Evolutionary conservation across 2,113 vertebrate species (phyloP), one percentile per base, ranked within the genome.

Genomic region (Pungitius pungitius): DNA sequence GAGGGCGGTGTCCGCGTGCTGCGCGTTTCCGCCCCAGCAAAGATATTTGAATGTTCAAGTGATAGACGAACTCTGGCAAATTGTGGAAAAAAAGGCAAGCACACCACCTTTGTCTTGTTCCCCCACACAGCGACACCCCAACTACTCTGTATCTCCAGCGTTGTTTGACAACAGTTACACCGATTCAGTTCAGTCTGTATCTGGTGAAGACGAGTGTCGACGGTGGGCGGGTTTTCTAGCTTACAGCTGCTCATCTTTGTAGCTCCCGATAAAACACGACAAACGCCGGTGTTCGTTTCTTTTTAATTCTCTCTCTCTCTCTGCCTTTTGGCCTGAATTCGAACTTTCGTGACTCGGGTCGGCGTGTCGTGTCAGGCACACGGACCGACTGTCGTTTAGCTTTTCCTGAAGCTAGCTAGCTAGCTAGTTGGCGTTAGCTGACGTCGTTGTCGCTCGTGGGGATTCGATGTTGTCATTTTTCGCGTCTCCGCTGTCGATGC

Each of bases 11-110:
- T 15, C 0, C 0, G 3, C 1, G 13, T 51, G 30, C 2, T 1
- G 65, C 37, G 37, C 37, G 4, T 81, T 88, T 82, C 6, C 47
- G 40, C 66, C 43, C 1, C 0, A n/a, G 22, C 78, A 81, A 89
- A 91, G 84, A 88, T 89, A 33, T 77, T 84, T 20, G 1, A 26
- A 20, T 39, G 9, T 24, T 6, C 0, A 56, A 13, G 24, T 40
- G 76, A 85, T 82, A 57, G 42, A 30, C 37, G 2, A 85, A 69
- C 37, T 0, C 1, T 1, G 5, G 7, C 6, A 1, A 35, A 18
- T 37, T 12, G 27, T 11, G 14, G 0, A 39, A 52, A 43, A 43
- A 52, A 43, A 58, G 5, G 42, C 5, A 73, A 1, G 0, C 0
- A 0, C 33, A 15, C 14, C 37, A 51, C 9, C 15, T 0, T 0